Percentiles rank a stretch among this genome's conserved stretches.
Conservation (phyloP, 2,113 vertebrate genomes). For the Zosterops hypoxanthus region DNA sequence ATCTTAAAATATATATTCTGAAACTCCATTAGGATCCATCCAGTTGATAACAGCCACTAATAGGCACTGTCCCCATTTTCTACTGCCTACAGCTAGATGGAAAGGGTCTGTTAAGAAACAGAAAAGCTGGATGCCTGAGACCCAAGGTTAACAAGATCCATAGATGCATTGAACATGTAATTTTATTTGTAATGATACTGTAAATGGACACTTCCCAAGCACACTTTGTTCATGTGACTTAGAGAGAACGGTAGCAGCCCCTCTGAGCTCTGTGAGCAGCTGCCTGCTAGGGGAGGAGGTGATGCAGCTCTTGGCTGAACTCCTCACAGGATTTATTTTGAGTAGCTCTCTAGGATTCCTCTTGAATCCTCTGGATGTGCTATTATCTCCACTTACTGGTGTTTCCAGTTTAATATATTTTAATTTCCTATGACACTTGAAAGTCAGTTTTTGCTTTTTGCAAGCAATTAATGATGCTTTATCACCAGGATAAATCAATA, state of each 20-base stretch:
- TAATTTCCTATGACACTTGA: background rate
- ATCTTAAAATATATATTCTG: background rate
- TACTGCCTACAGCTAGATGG: background rate
- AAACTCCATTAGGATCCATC: background rate
- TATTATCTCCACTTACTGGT: background rate
- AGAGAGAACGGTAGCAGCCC: background rate
- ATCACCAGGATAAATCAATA: background rate
- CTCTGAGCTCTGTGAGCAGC: background rate
- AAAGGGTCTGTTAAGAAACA: background rate
- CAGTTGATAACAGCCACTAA: background rate
- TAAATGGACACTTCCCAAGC: accelerated
- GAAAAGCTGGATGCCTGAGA: background rate
- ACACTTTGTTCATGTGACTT: background rate
- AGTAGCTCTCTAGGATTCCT: background rate
- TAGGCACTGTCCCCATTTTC: background rate
- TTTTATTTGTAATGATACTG: background rate
- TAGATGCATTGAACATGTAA: background rate
- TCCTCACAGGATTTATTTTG: background rate
- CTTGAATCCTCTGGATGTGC: background rate
- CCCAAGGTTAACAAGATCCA: background rate
- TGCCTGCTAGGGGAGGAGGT: background rate
- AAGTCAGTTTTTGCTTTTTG: background rate
- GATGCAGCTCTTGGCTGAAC: background rate
- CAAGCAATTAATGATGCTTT: background rate
- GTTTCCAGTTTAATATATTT: background rate